These are phyloP conservation scores for Cirrhinus mrigala DNA, from an alignment of 2,797 vertebrate species.

Conservation along the genomic window DNA sequence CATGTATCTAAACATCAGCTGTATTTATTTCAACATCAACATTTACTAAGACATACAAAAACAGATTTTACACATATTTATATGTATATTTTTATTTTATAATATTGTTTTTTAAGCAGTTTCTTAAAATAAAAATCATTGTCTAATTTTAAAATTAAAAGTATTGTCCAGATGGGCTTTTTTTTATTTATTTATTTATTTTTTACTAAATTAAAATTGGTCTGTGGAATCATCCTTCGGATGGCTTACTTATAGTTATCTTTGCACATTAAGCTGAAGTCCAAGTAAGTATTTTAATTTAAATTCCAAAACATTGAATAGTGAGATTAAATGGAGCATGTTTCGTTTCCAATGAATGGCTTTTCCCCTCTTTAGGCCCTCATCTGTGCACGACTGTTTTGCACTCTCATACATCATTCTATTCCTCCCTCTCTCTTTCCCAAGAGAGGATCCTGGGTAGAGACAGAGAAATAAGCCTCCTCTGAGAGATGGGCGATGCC, in stretches of 20 bases:
- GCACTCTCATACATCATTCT: conserved; percentile 35
- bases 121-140: too few species aligned
- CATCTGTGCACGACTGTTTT: conserved; percentile 36
- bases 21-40: neutral
- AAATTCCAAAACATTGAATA: neutral
- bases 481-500: conserved; percentile 43
- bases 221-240: neutral
- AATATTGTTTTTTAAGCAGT: too few species aligned
- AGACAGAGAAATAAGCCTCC: conserved; percentile 50
- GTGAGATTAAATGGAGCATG: conserved; percentile 8
- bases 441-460: conserved; percentile 42
- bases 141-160: neutral
- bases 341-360: conserved; percentile 5
- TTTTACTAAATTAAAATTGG: neutral
- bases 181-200: too few species aligned
- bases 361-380: neutral
- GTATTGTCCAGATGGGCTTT: too few species aligned
- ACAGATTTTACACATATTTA: too few species aligned
- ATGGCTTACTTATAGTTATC: neutral
- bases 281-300: neutral
- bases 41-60: neutral
- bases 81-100: too few species aligned
- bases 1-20: too few species aligned
- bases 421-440: conserved; percentile 26
- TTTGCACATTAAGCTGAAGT: neutral